Percentiles rank a stretch among this genome's conserved stretches.
These are phyloP conservation scores for Melanotaenia parkinsoni DNA, from an alignment of 2,797 vertebrate species.

Conservation along the genomic window DNA sequence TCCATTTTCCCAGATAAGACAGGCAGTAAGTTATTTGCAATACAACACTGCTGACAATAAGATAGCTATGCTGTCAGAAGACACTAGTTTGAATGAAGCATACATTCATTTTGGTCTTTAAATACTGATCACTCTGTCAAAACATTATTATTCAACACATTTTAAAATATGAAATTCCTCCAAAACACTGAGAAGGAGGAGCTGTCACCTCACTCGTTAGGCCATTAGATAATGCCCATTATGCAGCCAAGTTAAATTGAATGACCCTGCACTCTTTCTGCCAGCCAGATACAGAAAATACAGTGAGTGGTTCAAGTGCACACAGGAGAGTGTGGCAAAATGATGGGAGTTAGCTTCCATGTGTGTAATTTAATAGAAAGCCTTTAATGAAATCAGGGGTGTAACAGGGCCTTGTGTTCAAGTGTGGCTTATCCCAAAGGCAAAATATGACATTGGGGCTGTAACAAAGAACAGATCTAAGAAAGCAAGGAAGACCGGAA, in stretches of 20 bases:
- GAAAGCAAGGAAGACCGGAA: background rate
- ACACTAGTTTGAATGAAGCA: constrained; percentile 27
- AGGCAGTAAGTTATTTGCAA: constrained; percentile 18
- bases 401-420: background rate
- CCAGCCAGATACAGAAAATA: background rate
- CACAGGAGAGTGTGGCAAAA: background rate
- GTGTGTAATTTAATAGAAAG: background rate
- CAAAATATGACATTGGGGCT: background rate
- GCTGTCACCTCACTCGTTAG: constrained; percentile 10
- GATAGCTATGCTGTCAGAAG: constrained; percentile 25
- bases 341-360: background rate
- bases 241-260: background rate
- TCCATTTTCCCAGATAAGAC: constrained; percentile 5
- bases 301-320: background rate
- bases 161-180: constrained; percentile 6
- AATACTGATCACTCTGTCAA: constrained; percentile 35
- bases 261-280: constrained; percentile 8
- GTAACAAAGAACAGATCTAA: background rate
- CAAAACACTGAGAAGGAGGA: background rate
- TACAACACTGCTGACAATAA: constrained; percentile 43
- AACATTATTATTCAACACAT: constrained; percentile 15
- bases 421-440: background rate
- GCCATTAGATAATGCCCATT: background rate
- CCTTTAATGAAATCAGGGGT: background rate
- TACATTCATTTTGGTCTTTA: constrained; percentile 34